Conservation (phyloP, 2,797 vertebrate genomes). For the Bradypus variegatus region DNA sequence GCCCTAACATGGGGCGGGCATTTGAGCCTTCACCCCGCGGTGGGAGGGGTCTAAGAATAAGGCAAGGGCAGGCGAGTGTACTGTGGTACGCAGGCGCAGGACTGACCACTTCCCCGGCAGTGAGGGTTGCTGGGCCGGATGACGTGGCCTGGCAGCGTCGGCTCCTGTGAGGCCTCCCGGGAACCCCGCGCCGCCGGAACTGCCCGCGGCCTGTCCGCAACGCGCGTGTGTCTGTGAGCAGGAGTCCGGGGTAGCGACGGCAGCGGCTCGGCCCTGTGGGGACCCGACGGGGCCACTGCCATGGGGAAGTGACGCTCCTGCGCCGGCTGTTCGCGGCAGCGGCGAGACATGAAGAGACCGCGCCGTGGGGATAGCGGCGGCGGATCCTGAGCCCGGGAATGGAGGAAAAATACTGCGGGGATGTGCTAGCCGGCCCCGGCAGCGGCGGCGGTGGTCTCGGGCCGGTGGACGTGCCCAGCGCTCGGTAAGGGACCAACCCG, state of each 20-base stretch:
- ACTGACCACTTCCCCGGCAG: neutral
- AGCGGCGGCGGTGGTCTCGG: slow-evolving; percentile 84
- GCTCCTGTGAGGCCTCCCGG: neutral
- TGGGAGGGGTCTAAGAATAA: slow-evolving; percentile 2
- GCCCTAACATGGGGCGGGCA: neutral
- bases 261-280: neutral
- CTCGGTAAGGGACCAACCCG: slow-evolving; percentile 77
- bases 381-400: slow-evolving; percentile 69
- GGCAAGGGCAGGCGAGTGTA: rapidly evolving
- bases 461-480: slow-evolving; percentile 87
- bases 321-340: neutral
- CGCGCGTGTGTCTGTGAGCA: neutral
- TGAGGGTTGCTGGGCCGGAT: slow-evolving; percentile 51
- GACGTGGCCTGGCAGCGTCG: slow-evolving; percentile 53
- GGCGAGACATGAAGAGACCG: slow-evolving; percentile 50
- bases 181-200: neutral
- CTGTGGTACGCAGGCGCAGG: slow-evolving; percentile 36
- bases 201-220: slow-evolving; percentile 30
- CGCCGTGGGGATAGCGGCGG: slow-evolving; percentile 18
- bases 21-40: rapidly evolving
- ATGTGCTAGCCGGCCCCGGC: slow-evolving; percentile 83
- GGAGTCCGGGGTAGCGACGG: neutral
- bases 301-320: slow-evolving; percentile 42
- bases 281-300: neutral
- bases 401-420: slow-evolving; percentile 93